Evolutionary conservation across 2,113 vertebrate genomes (phyloP).

Genomic region (Phyllostomus discolor): DNA sequence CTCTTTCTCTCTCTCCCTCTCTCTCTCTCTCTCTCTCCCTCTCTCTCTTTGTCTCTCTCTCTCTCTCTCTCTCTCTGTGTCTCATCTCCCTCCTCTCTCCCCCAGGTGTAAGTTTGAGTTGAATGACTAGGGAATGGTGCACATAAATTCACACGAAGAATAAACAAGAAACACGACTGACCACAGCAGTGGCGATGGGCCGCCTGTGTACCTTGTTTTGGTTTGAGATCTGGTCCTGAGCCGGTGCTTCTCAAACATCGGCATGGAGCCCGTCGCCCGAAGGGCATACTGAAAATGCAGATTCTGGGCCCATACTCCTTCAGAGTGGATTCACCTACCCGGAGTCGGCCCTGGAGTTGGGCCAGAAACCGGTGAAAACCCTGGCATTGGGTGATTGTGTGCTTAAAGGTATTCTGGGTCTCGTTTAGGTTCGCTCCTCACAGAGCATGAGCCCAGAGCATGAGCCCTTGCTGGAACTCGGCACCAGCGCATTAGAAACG

Average conservation of each 20-base stretch:
- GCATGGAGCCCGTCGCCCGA: neutral
- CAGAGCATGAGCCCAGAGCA: neutral
- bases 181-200: rapidly evolving
- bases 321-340: neutral
- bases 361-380: neutral
- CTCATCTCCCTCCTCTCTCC: neutral
- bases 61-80: neutral
- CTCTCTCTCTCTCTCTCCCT: neutral
- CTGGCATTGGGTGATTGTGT: too few species aligned
- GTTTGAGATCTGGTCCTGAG: neutral
- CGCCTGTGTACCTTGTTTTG: too few species aligned
- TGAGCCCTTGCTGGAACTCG: neutral
- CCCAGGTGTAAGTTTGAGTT: neutral
- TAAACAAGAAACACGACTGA: neutral
- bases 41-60: neutral
- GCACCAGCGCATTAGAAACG: neutral
- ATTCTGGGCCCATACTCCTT: neutral
- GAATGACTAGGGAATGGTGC: neutral
- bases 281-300: neutral
- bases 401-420: neutral
- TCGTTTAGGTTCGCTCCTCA: neutral
- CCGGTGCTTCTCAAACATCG: neutral
- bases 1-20: neutral
- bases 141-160: neutral
- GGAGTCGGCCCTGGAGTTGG: too few species aligned